Percentiles rank a stretch among this genome's conserved stretches.
phyloP scores from a whole-genome alignment of 1,140 invertebrate genomes.

The Solen grandis region DNA sequence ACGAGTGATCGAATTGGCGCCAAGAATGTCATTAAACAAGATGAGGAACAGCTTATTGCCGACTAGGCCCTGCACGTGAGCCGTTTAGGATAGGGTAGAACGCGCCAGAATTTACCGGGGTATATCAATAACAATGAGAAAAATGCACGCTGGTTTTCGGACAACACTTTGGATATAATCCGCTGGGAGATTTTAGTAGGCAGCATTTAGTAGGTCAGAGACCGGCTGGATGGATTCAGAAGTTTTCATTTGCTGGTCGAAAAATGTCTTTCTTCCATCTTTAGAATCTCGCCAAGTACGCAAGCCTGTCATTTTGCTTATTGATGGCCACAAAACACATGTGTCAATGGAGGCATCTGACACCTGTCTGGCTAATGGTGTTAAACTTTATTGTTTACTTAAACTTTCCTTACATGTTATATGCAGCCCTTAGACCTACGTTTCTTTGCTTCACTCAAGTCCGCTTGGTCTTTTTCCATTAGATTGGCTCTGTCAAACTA shows the following conservation, averaged over 20 bases:
- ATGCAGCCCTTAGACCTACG: constrained; percentile 16
- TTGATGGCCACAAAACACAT: constrained; percentile 51
- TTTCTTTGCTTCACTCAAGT: constrained; percentile 3
- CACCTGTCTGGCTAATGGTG: constrained; percentile 29
- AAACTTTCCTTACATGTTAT: constrained; percentile 35
- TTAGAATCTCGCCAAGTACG: constrained; percentile 20
- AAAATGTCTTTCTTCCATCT: constrained; percentile 20
- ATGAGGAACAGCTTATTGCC: too few relatives aligned
- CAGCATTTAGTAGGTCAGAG: neutral
- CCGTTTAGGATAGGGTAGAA: too few relatives aligned
- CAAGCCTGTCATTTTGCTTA: constrained; percentile 18
- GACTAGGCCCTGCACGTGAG: too few relatives aligned
- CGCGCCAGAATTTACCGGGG: too few relatives aligned
- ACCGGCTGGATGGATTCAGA: constrained; percentile 10
- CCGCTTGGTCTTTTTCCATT: constrained; percentile 30
- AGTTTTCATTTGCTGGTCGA: constrained; percentile 12
- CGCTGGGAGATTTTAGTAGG: constrained; percentile 28
- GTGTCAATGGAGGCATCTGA: constrained; percentile 12
- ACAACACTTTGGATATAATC: constrained; percentile 15
- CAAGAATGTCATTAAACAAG: too few relatives aligned
- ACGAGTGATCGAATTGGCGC: too few relatives aligned
- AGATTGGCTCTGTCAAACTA: constrained; percentile 6
- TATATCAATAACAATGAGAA: too few relatives aligned
- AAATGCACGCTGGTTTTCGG: too few relatives aligned
- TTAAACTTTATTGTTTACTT: constrained; percentile 42